These are phyloP conservation scores for Gymnarchus niloticus DNA, from an alignment of 2,113 vertebrate genomes.

Conservation along the genomic window DNA sequence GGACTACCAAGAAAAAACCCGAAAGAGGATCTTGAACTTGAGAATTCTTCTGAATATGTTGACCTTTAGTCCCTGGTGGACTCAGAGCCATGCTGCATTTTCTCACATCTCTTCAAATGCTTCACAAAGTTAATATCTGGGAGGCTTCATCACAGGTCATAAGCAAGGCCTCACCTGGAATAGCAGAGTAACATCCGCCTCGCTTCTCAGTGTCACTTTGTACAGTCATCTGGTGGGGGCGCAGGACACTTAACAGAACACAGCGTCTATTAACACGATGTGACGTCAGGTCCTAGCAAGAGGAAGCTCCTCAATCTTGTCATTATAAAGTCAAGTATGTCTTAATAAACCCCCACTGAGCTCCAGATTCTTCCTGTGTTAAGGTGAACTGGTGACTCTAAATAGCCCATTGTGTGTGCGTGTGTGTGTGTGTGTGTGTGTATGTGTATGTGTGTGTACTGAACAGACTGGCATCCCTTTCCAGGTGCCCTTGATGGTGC, in stretches of 20 bases:
- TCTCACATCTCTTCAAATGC: neutral
- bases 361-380: too few relatives aligned
- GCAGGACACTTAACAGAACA: too few relatives aligned
- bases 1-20: neutral
- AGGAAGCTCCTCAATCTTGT: neutral
- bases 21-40: neutral
- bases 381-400: too few relatives aligned
- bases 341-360: slow-evolving; percentile 51
- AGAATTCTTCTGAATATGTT: neutral
- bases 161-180: neutral
- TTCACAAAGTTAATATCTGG: neutral
- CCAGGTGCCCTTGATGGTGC: too few relatives aligned
- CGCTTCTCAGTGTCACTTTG: neutral
- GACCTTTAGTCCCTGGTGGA: neutral
- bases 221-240: too few relatives aligned
- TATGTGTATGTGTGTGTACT: slow-evolving; percentile 26
- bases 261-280: neutral
- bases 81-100: too few relatives aligned
- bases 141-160: neutral
- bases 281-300: neutral
- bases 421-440: neutral
- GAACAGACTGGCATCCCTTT: too few relatives aligned
- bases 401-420: too few relatives aligned
- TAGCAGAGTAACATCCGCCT: too few relatives aligned
- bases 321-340: neutral